These are phyloP conservation scores for Adineta ricciae DNA, from an alignment of 2,888 invertebrate genomes.

Conservation along the genomic window DNA sequence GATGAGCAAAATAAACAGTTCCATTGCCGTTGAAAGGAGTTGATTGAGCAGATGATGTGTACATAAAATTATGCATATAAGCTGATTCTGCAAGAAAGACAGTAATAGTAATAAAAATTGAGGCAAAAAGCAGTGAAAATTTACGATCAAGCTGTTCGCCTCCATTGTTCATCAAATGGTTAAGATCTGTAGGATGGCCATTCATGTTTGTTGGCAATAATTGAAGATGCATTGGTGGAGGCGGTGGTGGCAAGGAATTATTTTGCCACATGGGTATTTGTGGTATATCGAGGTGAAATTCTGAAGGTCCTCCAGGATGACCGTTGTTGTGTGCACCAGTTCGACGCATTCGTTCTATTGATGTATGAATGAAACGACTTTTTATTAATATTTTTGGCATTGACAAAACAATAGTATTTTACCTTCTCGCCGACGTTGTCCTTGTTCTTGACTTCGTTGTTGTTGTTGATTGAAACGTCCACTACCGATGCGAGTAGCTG, in stretches of 20 bases:
- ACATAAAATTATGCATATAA: not conserved
- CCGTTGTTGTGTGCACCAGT: not conserved
- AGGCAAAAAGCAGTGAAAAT: too few species aligned
- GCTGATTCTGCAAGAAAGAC: not conserved
- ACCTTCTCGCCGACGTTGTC: constrained; percentile 3
- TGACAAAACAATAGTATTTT: not conserved
- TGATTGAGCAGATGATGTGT: not conserved
- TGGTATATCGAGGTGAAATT: not conserved
- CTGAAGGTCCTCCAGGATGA: not conserved
- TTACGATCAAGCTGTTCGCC: not conserved
- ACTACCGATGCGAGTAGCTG: not conserved
- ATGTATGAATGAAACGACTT: not conserved
- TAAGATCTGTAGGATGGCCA: not conserved
- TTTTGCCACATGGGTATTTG: not conserved
- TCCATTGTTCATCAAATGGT: not conserved
- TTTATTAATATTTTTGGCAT: not conserved
- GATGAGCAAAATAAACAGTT: not conserved
- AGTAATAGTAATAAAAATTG: too few species aligned
- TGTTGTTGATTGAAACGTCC: not conserved
- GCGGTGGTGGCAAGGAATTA: not conserved
- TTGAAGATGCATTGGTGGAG: not conserved
- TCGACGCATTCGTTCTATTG: not conserved
- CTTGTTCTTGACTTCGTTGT: not conserved
- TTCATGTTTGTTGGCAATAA: not conserved
- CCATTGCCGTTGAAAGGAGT: not conserved